phyloP scores from a whole-genome alignment of 2,888 invertebrate genomes.

The Leptothorax acervorum region DNA sequence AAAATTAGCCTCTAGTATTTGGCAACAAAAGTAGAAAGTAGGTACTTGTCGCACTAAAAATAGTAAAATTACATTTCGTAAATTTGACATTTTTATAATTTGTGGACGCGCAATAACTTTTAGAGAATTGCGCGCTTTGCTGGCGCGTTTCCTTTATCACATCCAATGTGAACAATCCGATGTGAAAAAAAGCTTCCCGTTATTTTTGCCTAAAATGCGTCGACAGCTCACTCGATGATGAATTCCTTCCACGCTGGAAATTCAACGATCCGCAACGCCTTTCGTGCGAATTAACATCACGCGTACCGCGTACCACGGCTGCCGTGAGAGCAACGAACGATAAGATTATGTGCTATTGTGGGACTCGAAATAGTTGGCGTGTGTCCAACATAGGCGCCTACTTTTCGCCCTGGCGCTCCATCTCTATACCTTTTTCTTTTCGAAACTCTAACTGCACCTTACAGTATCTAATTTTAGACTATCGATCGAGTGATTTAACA shows the following conservation, averaged over 20 bases:
- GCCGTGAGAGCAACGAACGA: conserved; percentile 52
- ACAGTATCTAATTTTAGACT: conserved; percentile 16
- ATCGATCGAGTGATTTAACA: neutral
- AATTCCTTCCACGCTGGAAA: conserved; percentile 5
- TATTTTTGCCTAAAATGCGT: conserved; percentile 17
- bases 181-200: neutral
- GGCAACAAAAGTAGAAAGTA: neutral
- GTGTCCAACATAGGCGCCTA: conserved; percentile 44
- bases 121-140: no score
- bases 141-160: neutral
- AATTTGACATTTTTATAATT: conserved; percentile 5
- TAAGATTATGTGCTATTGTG: conserved; percentile 51
- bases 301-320: neutral
- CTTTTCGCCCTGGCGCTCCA: conserved; percentile 12
- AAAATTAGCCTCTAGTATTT: conserved; percentile 3
- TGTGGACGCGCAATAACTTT: neutral
- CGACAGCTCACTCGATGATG: neutral
- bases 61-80: conserved; percentile 9
- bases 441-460: conserved; percentile 8
- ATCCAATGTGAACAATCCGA: no score
- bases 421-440: conserved; percentile 1
- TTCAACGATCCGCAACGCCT: conserved; percentile 34
- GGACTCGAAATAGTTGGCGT: conserved; percentile 51
- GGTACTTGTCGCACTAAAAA: neutral
- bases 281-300: conserved; percentile 41